A percentile compares a stretch with the other conserved stretches of the same genome.
phyloP scores from a whole-genome alignment of 2,888 invertebrate genomes.

The Ariolimax columbianus region DNA sequence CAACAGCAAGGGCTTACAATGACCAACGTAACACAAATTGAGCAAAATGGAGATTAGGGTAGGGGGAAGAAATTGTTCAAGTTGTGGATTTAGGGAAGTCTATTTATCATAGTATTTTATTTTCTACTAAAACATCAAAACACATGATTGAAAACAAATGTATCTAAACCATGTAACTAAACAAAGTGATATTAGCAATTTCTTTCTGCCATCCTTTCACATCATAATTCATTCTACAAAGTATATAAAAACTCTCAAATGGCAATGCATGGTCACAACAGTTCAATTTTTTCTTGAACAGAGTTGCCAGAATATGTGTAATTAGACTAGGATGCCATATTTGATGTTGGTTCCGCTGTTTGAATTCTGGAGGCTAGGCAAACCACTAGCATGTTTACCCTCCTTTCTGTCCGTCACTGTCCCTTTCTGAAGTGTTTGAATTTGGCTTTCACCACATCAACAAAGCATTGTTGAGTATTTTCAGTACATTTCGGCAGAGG shows the following conservation, averaged over 20 bases:
- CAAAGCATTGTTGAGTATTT: background rate
- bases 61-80: no score
- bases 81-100: no score
- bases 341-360: conserved; percentile 1
- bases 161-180: no score
- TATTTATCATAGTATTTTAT: no score
- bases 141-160: no score
- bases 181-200: background rate
- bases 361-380: background rate
- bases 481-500: background rate
- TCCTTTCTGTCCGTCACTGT: background rate
- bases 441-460: conserved; percentile 3
- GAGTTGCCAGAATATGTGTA: conserved; percentile 8
- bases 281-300: conserved; percentile 1
- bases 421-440: background rate
- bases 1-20: no score
- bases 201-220: background rate
- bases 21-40: no score
- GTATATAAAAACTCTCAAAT: background rate
- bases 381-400: conserved; percentile 23
- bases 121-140: no score
- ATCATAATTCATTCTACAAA: background rate
- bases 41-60: no score
- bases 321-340: conserved; percentile 4
- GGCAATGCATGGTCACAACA: background rate